phyloP scores from a whole-genome alignment of 2,888 invertebrate species.

The Tetragnatha montana region DNA sequence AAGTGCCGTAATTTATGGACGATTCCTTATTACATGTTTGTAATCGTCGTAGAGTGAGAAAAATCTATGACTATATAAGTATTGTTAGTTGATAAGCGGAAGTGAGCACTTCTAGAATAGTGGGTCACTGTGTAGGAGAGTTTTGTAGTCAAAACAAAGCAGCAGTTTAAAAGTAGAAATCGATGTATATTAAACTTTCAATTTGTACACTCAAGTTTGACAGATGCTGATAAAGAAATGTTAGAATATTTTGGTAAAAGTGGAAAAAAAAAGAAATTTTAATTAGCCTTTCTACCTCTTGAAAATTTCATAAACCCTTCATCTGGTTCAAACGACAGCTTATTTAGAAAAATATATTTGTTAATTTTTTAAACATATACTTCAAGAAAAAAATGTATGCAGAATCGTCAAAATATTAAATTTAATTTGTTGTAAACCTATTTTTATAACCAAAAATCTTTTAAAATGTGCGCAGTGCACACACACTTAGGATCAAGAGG shows the following conservation, averaged over 20 bases:
- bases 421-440: too few relatives aligned
- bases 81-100: conserved; percentile 45
- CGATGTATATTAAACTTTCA: conserved; percentile 42
- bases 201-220: conserved; percentile 4
- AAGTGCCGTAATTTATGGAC: too few relatives aligned
- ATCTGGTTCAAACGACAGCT: too few relatives aligned
- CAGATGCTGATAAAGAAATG: neutral
- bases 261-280: neutral
- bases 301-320: neutral
- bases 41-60: conserved; percentile 46
- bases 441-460: too few relatives aligned
- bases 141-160: conserved; percentile 49
- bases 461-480: too few relatives aligned
- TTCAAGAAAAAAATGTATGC: too few relatives aligned
- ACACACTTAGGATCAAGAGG: too few relatives aligned
- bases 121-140: conserved; percentile 56
- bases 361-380: too few relatives aligned
- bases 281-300: neutral
- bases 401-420: too few relatives aligned
- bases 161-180: conserved; percentile 52
- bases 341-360: too few relatives aligned
- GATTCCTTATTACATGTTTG: neutral
- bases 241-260: conserved; percentile 7
- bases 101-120: conserved; percentile 59
- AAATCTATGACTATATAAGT: conserved; percentile 20